These are phyloP conservation scores for Narcine bancroftii DNA, from an alignment of 2,113 vertebrate species.

Conservation along the genomic window DNA sequence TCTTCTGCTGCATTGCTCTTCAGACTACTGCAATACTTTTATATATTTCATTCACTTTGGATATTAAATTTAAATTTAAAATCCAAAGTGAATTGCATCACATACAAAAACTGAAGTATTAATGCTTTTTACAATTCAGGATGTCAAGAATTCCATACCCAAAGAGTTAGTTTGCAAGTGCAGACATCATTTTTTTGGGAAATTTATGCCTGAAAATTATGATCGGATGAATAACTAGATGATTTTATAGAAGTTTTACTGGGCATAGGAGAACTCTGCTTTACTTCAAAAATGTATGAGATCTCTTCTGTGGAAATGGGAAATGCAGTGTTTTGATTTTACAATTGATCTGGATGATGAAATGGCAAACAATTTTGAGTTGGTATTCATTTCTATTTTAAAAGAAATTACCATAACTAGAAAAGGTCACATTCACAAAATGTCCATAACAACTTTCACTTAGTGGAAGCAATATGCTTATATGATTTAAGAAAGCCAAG, in stretches of 20 bases:
- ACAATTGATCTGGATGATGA: neutral
- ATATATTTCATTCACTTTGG: too few relatives aligned
- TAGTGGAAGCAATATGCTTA: neutral
- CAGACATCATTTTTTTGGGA: neutral
- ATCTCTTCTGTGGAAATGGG: neutral
- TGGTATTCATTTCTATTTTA: neutral
- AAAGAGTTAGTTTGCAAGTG: neutral
- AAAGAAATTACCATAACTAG: neutral
- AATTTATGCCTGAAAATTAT: neutral
- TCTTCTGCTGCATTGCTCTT: too few relatives aligned
- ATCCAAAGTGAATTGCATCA: too few relatives aligned
- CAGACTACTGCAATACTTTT: too few relatives aligned
- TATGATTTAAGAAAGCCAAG: neutral
- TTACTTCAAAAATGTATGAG: neutral
- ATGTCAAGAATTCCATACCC: neutral
- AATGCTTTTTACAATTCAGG: neutral
- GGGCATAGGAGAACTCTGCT: neutral
- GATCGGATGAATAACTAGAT: neutral
- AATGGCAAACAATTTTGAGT: neutral
- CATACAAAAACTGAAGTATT: too few relatives aligned
- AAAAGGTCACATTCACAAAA: neutral
- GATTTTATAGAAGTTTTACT: neutral
- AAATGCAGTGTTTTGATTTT: neutral
- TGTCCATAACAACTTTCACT: neutral
- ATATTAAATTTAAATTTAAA: too few relatives aligned